These are phyloP conservation scores for Catocala nupta DNA, from an alignment of 2,888 invertebrate species.

Conservation along the genomic window DNA sequence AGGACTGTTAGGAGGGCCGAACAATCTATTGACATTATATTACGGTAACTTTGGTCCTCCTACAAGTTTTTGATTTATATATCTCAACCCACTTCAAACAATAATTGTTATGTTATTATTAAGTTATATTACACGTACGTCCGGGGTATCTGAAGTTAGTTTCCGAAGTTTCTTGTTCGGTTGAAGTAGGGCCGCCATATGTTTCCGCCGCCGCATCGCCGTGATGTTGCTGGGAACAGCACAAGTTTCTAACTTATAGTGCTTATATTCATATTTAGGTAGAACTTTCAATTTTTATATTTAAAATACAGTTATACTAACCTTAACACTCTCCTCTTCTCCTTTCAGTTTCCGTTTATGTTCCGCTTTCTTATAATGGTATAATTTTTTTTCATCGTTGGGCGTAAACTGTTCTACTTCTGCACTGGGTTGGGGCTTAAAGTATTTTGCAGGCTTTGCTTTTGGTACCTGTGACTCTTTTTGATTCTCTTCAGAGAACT, in stretches of 20 bases:
- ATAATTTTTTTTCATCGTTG: constrained; percentile 72
- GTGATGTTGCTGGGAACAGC: constrained; percentile 54
- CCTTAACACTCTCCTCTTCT: constrained; percentile 61
- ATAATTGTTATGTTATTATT: constrained; percentile 51
- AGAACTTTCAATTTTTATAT: constrained; percentile 12
- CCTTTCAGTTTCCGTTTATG: constrained; percentile 81
- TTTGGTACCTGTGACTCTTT: constrained; percentile 72
- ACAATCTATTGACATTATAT: constrained; percentile 42
- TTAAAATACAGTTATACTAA: constrained; percentile 40
- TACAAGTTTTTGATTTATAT: constrained; percentile 53
- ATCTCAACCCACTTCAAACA: constrained; percentile 44
- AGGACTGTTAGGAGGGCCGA: constrained; percentile 27
- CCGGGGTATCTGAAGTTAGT: constrained; percentile 73
- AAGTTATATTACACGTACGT: constrained; percentile 66
- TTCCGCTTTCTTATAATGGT: constrained; percentile 82
- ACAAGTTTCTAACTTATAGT: constrained; percentile 39
- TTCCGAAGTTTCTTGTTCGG: constrained; percentile 79
- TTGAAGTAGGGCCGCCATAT: constrained; percentile 55
- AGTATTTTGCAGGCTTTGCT: constrained; percentile 77
- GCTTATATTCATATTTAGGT: constrained; percentile 20
- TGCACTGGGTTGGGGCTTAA: constrained; percentile 66
- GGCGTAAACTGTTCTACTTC: constrained; percentile 65
- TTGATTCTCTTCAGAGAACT: constrained; percentile 61
- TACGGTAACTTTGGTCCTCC: constrained; percentile 38
- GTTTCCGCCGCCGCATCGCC: constrained; percentile 49